Evolutionary conservation across 2,113 vertebrate species (phyloP).

Genomic region (Benitochromis conjunctus): DNA sequence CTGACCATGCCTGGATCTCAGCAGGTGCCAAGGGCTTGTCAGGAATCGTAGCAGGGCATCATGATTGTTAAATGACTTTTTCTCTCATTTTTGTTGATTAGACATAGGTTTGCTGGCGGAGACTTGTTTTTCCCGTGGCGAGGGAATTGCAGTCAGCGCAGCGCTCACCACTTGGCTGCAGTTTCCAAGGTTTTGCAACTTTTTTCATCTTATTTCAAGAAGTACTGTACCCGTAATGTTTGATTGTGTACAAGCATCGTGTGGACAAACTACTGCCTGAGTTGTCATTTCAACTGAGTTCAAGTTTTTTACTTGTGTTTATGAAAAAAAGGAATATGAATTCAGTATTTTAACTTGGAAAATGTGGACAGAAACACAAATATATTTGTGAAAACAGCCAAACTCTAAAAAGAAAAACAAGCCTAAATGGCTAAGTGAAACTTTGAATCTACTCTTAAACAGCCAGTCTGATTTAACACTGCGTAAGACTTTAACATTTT

Average conservation of each 20-base stretch:
- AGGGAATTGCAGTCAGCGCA: neutral
- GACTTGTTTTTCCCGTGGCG: neutral
- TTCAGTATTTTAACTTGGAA: neutral
- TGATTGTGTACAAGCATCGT: neutral
- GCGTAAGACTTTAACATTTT: neutral
- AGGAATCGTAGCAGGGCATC: neutral
- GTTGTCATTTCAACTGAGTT: neutral
- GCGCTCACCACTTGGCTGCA: neutral
- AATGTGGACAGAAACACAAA: neutral
- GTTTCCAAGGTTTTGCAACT: neutral
- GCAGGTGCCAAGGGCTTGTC: neutral
- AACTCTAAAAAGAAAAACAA: neutral
- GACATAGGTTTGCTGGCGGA: neutral
- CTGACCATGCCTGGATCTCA: neutral
- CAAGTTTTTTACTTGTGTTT: neutral
- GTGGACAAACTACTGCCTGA: neutral
- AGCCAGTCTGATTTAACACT: neutral
- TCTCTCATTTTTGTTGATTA: neutral
- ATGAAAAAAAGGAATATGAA: neutral
- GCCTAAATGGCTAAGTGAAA: neutral
- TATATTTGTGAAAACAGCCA: neutral
- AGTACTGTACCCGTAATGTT: neutral
- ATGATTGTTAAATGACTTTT: neutral
- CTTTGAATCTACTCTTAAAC: neutral
- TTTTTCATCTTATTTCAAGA: neutral